Percentiles rank a stretch among this genome's conserved stretches.
Conservation (phyloP, 2,113 vertebrate genomes). For the Daubentonia madagascariensis region DNA sequence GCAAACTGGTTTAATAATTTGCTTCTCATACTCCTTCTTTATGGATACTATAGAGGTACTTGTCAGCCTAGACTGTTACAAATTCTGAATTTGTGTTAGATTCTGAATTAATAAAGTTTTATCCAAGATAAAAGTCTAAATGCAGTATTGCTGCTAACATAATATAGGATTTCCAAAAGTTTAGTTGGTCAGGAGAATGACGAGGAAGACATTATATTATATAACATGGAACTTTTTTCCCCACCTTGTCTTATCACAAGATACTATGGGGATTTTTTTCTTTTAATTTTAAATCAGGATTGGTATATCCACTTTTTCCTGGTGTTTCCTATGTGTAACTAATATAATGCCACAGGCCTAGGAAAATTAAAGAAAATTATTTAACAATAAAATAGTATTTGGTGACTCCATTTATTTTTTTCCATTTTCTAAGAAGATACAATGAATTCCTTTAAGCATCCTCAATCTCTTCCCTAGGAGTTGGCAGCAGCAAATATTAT, state of each 20-base stretch:
- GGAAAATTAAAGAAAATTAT: conserved; percentile 1
- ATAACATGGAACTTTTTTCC: background rate
- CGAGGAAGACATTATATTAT: background rate
- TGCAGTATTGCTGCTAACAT: background rate
- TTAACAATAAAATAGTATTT: conserved; percentile 36
- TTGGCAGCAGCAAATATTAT: conserved; percentile 26
- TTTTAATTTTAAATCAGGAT: background rate
- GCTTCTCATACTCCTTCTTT: background rate
- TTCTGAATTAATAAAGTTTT: conserved; percentile 35
- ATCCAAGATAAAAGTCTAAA: conserved; percentile 32
- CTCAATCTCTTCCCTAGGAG: background rate
- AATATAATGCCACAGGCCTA: background rate
- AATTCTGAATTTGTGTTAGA: background rate
- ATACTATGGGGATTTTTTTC: background rate
- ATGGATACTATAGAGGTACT: background rate
- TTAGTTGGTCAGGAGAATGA: background rate
- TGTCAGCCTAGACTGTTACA: background rate
- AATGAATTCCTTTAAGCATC: conserved; percentile 2
- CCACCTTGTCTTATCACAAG: background rate
- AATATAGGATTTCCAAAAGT: background rate
- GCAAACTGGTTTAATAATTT: background rate
- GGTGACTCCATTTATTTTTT: background rate
- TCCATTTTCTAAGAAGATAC: background rate
- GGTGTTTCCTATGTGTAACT: background rate
- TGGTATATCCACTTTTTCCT: background rate